Evolutionary conservation across 2,113 vertebrate species (phyloP).

Genomic region (Datnioides undecimradiatus): DNA sequence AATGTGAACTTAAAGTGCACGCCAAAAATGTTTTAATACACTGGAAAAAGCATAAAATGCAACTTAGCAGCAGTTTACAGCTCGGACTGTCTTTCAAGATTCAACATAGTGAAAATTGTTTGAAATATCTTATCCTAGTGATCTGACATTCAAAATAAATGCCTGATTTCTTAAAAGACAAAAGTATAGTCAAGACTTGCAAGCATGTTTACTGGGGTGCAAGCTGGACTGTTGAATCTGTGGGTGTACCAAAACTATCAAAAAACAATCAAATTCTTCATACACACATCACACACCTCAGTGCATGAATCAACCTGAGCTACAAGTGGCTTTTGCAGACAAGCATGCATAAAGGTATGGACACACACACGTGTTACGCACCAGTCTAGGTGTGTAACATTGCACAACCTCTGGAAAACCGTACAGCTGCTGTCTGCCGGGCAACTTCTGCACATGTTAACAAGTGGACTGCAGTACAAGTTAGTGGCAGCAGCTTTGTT

Average conservation of each 20-base stretch:
- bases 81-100: too few species aligned
- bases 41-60: background rate
- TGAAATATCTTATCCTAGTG: too few species aligned
- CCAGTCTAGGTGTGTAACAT: background rate
- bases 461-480: background rate
- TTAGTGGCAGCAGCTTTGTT: background rate
- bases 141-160: too few species aligned
- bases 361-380: background rate
- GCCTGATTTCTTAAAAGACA: background rate
- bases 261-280: too few species aligned
- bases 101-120: too few species aligned
- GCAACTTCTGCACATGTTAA: too few species aligned
- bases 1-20: conserved; percentile 20
- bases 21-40: background rate
- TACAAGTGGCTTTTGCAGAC: background rate
- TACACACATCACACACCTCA: background rate
- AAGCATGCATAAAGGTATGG: background rate
- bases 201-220: background rate
- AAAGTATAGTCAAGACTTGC: background rate
- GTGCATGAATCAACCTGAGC: background rate
- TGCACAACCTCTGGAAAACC: background rate
- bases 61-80: background rate
- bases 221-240: background rate
- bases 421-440: conserved; percentile 6
- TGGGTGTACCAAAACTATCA: background rate